Evolutionary conservation across 2,888 invertebrate genomes (phyloP).

Genomic region (Tetheella fluctuosa): DNA sequence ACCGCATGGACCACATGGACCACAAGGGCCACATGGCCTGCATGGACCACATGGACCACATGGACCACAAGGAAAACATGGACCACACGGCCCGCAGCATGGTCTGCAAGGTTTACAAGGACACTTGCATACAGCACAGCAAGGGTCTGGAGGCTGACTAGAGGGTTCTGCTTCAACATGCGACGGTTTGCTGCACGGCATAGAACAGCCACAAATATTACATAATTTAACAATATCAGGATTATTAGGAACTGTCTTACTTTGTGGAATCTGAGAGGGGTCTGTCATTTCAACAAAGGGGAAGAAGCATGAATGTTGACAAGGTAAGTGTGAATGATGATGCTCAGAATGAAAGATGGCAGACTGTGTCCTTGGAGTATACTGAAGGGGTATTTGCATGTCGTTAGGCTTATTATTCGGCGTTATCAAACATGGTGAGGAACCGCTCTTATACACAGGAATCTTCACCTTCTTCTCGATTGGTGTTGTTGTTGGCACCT

Average conservation of each 20-base stretch:
- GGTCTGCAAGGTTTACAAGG: too few relatives aligned
- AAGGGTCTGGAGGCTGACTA: constrained; percentile 33
- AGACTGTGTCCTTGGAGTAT: constrained; percentile 32
- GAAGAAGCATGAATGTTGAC: constrained; percentile 19
- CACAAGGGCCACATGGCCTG: constrained; percentile 45
- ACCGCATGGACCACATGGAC: constrained; percentile 43
- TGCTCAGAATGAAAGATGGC: constrained; percentile 27
- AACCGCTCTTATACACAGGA: constrained; percentile 38
- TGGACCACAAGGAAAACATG: constrained; percentile 40
- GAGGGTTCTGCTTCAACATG: constrained; percentile 35
- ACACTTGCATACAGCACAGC: constrained; percentile 17
- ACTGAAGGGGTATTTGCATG: constrained; percentile 19
- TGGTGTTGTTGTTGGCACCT: constrained; percentile 25
- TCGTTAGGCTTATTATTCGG: constrained; percentile 8
- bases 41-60: constrained; percentile 47
- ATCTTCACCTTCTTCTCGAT: constrained; percentile 20
- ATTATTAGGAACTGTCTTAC: not conserved
- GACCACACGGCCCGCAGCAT: constrained; percentile 41
- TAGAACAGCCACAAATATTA: constrained; percentile 21
- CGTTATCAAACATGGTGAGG: constrained; percentile 45
- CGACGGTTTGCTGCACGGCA: constrained; percentile 13
- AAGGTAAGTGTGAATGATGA: not conserved
- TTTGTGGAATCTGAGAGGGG: not conserved
- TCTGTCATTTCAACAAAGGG: constrained; percentile 13
- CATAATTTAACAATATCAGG: constrained; percentile 16